These are phyloP conservation scores for Coccyzus lansbergi DNA, from an alignment of 2,797 vertebrate species.

Conservation along the genomic window DNA sequence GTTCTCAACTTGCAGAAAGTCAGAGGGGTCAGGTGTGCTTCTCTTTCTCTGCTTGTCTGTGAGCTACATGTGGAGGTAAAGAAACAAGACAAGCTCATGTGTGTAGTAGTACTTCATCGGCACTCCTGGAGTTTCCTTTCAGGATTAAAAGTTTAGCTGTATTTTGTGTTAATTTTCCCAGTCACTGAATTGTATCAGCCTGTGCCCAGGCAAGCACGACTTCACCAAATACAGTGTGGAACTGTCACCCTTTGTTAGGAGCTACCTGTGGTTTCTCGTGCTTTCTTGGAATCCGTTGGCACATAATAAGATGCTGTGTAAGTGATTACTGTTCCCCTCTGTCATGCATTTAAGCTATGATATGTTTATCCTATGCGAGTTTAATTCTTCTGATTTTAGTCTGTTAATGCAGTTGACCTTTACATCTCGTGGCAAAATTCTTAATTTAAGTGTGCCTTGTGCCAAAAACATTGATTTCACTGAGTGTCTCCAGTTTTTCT, in stretches of 20 bases:
- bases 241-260: not conserved
- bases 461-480: not conserved
- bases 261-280: not conserved
- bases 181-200: not conserved
- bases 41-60: not conserved
- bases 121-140: not conserved
- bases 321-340: not conserved
- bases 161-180: not conserved
- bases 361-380: not conserved
- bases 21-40: not conserved
- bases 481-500: not conserved
- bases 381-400: not conserved
- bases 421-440: not conserved
- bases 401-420: not conserved
- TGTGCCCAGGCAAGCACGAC: not conserved
- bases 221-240: not conserved
- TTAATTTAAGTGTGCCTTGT: not conserved
- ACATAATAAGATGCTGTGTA: not conserved
- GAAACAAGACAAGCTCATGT: not conserved
- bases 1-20: not conserved
- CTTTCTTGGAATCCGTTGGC: not conserved
- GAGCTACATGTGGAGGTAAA: not conserved
- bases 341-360: not conserved
- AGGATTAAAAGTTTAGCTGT: not conserved
- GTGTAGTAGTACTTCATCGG: not conserved